These are phyloP conservation scores for Eucera pruinosa DNA, from an alignment of 2,888 invertebrate genomes.

Conservation along the genomic window DNA sequence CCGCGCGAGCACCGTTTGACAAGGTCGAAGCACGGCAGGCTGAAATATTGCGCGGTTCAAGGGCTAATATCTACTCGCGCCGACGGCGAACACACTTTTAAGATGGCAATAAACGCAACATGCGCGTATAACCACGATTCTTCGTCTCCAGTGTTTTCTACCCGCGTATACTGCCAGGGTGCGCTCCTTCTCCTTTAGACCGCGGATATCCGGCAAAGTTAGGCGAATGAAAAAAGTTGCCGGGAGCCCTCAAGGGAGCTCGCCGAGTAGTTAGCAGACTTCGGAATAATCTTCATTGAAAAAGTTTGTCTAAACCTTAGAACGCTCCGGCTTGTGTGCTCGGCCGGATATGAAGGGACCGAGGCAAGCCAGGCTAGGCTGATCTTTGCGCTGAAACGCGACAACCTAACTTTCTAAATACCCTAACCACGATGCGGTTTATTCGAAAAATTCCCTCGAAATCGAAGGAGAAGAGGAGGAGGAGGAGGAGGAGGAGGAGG, in stretches of 20 bases:
- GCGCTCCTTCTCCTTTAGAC: conserved; percentile 59
- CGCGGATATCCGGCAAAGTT: conserved; percentile 74
- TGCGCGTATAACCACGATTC: conserved; percentile 59
- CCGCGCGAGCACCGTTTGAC: conserved; percentile 2
- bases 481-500: neutral
- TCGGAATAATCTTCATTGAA: conserved; percentile 83
- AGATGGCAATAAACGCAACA: conserved; percentile 70
- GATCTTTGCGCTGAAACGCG: conserved; percentile 52
- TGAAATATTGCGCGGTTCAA: conserved; percentile 45
- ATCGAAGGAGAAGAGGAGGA: neutral
- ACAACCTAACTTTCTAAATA: conserved; percentile 28
- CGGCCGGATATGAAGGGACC: conserved; percentile 64
- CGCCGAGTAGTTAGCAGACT: conserved; percentile 81
- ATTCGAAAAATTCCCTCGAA: neutral
- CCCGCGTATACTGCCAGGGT: conserved; percentile 26
- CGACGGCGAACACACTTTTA: conserved; percentile 60
- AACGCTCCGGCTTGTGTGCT: conserved; percentile 57
- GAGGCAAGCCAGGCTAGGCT: conserved; percentile 40
- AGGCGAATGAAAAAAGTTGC: conserved; percentile 81
- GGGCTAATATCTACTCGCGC: conserved; percentile 56
- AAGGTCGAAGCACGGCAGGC: conserved; percentile 5
- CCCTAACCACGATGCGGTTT: neutral
- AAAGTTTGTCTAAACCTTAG: conserved; percentile 80
- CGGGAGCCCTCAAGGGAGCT: conserved; percentile 76
- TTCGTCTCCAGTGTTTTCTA: conserved; percentile 61